Evolutionary conservation across 2,888 invertebrate genomes (phyloP).

Genomic region (Caenorhabditis sp.): DNA sequence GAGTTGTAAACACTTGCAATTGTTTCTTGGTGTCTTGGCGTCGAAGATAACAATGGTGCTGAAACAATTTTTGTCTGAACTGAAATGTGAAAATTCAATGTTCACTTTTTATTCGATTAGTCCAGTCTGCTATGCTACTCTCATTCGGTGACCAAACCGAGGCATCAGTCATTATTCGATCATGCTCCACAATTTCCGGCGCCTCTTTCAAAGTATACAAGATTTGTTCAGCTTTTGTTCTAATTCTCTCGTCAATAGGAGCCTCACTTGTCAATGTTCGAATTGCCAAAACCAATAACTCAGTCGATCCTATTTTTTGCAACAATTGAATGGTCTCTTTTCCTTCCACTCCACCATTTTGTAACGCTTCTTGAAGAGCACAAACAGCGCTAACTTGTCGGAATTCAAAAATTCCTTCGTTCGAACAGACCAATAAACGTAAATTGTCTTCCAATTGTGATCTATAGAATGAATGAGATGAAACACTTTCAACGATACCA

Average conservation of each 20-base stretch:
- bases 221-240: constrained; percentile 41
- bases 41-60: constrained; percentile 55
- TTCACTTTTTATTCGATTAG: constrained; percentile 27
- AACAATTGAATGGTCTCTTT: constrained; percentile 79
- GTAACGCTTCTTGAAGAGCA: constrained; percentile 84
- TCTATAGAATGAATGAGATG: constrained; percentile 32
- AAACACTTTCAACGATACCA: constrained; percentile 32
- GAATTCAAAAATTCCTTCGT: constrained; percentile 81
- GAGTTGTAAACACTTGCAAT: constrained; percentile 9
- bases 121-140: constrained; percentile 56
- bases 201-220: constrained; percentile 41
- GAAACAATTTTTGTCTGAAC: constrained; percentile 8
- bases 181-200: constrained; percentile 37
- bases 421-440: constrained; percentile 47
- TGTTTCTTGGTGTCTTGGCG: constrained; percentile 34
- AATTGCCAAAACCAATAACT: constrained; percentile 36
- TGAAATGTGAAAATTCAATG: neutral
- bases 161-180: constrained; percentile 15
- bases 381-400: constrained; percentile 87
- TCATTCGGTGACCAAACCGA: constrained; percentile 48
- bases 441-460: constrained; percentile 25
- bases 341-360: constrained; percentile 78
- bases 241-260: constrained; percentile 42
- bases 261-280: constrained; percentile 34
- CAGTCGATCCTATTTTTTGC: constrained; percentile 76